Percentiles rank a stretch among this genome's conserved stretches.
Conservation (phyloP, 2,113 vertebrate genomes). For the Physeter macrocephalus region DNA sequence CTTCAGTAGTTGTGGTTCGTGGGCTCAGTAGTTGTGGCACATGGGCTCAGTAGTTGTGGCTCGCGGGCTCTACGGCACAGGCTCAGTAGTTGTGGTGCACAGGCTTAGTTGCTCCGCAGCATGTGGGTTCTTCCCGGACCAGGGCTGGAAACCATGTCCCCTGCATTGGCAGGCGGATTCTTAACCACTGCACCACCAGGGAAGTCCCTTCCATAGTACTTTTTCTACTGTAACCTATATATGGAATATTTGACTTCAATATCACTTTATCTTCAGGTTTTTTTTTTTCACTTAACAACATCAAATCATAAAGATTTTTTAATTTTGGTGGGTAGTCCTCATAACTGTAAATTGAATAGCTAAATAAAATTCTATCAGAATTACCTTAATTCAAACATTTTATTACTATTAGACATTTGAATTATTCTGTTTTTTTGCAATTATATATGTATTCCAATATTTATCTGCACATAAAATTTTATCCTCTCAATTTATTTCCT, state of each 20-base stretch:
- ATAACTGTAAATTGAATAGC: not conserved
- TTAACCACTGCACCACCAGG: too few relatives aligned
- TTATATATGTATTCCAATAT: not conserved
- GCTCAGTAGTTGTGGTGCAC: too few relatives aligned
- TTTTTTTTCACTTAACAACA: not conserved
- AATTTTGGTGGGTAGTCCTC: not conserved
- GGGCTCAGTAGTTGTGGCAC: too few relatives aligned
- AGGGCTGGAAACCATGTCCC: too few relatives aligned
- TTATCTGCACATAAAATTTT: not conserved
- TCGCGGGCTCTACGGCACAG: too few relatives aligned
- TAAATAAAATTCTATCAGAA: not conserved
- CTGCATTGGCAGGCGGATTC: too few relatives aligned
- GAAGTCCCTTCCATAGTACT: not conserved
- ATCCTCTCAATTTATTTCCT: not conserved
- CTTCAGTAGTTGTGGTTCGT: too few relatives aligned
- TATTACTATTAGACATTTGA: not conserved
- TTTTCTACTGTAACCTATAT: not conserved
- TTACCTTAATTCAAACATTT: not conserved
- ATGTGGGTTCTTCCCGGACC: too few relatives aligned
- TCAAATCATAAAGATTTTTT: not conserved
- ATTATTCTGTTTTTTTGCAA: not conserved
- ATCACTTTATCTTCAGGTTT: not conserved
- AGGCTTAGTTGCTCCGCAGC: too few relatives aligned
- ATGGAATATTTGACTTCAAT: not conserved
- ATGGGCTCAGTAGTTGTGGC: too few relatives aligned